A percentile compares a stretch with the other conserved stretches of the same genome.
These are phyloP conservation scores for Callinectes sapidus DNA, from an alignment of 2,888 invertebrate genomes.

Conservation along the genomic window DNA sequence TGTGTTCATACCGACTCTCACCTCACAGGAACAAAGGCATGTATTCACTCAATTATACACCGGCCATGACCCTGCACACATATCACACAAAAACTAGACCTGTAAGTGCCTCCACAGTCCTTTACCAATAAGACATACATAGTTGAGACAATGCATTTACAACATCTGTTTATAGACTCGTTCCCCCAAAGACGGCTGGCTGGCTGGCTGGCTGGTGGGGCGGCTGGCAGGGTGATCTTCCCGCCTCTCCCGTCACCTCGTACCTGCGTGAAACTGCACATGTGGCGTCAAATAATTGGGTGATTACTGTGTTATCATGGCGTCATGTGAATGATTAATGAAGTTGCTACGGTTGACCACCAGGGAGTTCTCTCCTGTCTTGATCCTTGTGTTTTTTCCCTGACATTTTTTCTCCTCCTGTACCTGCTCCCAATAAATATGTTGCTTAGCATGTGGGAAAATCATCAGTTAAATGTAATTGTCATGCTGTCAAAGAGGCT, in stretches of 20 bases:
- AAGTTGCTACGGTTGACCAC: neutral
- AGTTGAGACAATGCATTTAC: neutral
- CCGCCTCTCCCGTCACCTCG: neutral
- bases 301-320: conserved; percentile 45
- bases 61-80: conserved; percentile 18
- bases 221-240: neutral
- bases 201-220: neutral
- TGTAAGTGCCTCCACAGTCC: neutral
- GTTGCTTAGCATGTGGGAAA: conserved; percentile 26
- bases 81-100: neutral
- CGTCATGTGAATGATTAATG: conserved; percentile 36
- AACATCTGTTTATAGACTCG: neutral
- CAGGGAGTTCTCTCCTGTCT: conserved; percentile 3
- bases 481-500: conserved; percentile 26
- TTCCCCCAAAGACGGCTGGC: neutral
- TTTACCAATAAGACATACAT: neutral
- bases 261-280: conserved; percentile 23
- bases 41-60: conserved; percentile 15
- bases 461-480: neutral
- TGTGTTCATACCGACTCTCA: neutral
- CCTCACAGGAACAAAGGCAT: neutral
- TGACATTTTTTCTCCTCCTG: conserved; percentile 10
- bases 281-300: conserved; percentile 14
- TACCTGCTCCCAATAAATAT: conserved; percentile 13
- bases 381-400: conserved; percentile 15